These are phyloP conservation scores for Craseonycteris thonglongyai DNA, from an alignment of 2,113 vertebrate genomes.

Conservation along the genomic window DNA sequence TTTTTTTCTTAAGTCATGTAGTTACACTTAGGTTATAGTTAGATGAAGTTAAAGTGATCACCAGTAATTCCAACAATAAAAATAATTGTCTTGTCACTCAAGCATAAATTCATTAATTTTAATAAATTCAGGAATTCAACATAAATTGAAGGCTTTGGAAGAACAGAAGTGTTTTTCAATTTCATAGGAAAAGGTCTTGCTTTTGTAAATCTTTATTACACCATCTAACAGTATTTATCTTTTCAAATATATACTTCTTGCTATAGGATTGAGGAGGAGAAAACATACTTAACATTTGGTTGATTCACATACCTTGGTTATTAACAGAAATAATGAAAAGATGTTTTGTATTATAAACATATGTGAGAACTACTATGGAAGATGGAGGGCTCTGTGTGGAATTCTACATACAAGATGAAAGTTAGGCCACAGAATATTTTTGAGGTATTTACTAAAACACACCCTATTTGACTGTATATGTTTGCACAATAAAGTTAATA, in stretches of 20 bases:
- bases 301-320: not conserved
- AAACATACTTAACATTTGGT: not conserved
- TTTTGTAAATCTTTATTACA: not conserved
- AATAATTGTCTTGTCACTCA: not conserved
- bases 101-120: constrained; percentile 43
- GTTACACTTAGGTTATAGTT: not conserved
- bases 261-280: not conserved
- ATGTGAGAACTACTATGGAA: not conserved
- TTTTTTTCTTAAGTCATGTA: not conserved
- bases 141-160: constrained; percentile 15
- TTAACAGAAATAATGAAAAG: not conserved
- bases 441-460: not conserved
- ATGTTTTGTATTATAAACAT: not conserved
- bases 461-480: not conserved
- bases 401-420: not conserved
- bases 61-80: constrained; percentile 25
- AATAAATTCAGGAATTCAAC: not conserved
- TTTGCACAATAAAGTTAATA: not conserved
- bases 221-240: constrained; percentile 17
- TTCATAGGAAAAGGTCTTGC: not conserved
- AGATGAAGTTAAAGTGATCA: not conserved
- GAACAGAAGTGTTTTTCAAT: not conserved
- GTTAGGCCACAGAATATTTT: not conserved
- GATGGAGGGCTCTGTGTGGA: not conserved
- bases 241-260: not conserved